These are phyloP conservation scores for Unio pictorum DNA, from an alignment of 2,888 invertebrate genomes.

Conservation along the genomic window DNA sequence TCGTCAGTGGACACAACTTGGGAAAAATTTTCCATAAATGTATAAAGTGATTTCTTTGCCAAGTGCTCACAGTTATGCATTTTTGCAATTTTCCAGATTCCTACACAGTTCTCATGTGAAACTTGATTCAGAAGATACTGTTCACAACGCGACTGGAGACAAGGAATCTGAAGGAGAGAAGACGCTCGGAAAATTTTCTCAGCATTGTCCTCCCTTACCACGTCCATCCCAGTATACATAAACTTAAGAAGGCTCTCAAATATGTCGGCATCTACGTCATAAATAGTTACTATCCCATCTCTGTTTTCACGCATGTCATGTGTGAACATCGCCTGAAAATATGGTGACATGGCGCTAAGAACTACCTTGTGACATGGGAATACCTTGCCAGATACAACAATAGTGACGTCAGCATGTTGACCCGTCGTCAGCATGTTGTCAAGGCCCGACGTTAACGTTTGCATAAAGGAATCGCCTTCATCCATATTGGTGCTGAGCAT, in stretches of 20 bases:
- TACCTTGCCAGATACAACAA: conserved; percentile 53
- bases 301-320: conserved; percentile 55
- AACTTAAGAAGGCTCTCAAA: conserved; percentile 86
- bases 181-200: conserved; percentile 81
- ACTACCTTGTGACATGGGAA: conserved; percentile 61
- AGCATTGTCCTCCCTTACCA: conserved; percentile 84
- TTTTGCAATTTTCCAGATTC: conserved; percentile 86
- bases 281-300: conserved; percentile 51
- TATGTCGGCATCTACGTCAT: conserved; percentile 79
- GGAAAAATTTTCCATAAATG: conserved; percentile 75
- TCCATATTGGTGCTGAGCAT: conserved; percentile 12
- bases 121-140: conserved; percentile 81
- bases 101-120: conserved; percentile 85
- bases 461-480: conserved; percentile 31
- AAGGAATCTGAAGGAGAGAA: conserved; percentile 88
- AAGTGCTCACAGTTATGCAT: conserved; percentile 82
- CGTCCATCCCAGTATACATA: conserved; percentile 83
- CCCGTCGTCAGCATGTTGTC: conserved; percentile 48
- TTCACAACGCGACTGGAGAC: conserved; percentile 85
- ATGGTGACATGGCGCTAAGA: conserved; percentile 57
- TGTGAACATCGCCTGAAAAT: conserved; percentile 58
- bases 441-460: conserved; percentile 48
- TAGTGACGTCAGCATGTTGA: conserved; percentile 59
- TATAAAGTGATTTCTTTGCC: conserved; percentile 79
- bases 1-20: conserved; percentile 47